These are phyloP conservation scores for Calephelis perditalis DNA, from an alignment of 2,888 invertebrate genomes.

Conservation along the genomic window DNA sequence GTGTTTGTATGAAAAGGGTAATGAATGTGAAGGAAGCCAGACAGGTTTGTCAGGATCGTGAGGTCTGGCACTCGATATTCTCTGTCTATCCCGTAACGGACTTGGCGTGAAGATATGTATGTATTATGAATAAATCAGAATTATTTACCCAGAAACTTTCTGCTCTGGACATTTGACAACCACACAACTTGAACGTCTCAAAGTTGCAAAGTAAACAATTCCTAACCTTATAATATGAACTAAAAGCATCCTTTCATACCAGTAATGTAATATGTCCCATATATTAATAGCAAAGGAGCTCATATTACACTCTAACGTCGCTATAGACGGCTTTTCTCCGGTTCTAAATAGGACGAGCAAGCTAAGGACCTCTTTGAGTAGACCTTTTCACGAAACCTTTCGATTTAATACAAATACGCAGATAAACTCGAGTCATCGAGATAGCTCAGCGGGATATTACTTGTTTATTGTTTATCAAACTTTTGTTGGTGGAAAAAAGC, in stretches of 20 bases:
- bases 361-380: not conserved
- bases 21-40: too few species aligned
- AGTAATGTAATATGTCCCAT: not conserved
- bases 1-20: too few species aligned
- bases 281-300: conserved; percentile 1
- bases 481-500: too few species aligned
- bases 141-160: too few species aligned
- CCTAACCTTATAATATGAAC: not conserved
- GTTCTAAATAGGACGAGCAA: not conserved
- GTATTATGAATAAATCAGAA: too few species aligned
- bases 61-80: too few species aligned
- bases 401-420: not conserved
- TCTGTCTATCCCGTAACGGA: too few species aligned
- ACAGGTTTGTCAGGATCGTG: too few species aligned
- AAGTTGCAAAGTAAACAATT: not conserved
- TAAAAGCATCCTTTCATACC: not conserved
- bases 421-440: not conserved
- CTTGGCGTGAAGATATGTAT: too few species aligned
- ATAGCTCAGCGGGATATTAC: not conserved
- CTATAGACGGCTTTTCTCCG: not conserved
- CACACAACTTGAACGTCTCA: not conserved
- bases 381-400: conserved; percentile 2
- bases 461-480: too few species aligned
- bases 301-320: not conserved
- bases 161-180: too few species aligned